Base-by-base conservation (phyloP, 2,888 invertebrate genomes). In the Melikaiella ostensackeni region DNA sequence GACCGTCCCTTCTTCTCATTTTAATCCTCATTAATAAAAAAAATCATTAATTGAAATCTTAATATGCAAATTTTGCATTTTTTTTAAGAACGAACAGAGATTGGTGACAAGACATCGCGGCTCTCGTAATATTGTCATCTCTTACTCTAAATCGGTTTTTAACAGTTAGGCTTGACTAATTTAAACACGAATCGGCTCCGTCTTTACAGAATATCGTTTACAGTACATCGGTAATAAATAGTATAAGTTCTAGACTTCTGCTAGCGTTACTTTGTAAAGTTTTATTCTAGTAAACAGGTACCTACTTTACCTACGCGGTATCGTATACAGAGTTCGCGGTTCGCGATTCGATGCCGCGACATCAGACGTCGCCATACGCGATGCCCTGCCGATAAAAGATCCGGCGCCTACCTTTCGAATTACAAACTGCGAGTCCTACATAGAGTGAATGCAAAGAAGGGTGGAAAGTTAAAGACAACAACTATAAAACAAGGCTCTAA, bases 241-340 rank as follows among this genome's bases (percentile, higher is more conserved):
- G 87, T 87, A 85, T 86, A 88, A 24, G 64, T 64, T 70, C 70
- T 86, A 86, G 86, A 85, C 83, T 86, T 86, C 86, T 86, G 87
- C 87, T 87, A 87, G 83, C 82, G 83, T 88, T 88, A 87, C 83
- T 86, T 86, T 87, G 84, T 85, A 85, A 83, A 86, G 76, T 85
- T 86, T 88, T 87, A 88, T 79, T 86, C 86, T 89, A 90, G 83
- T 84, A 87, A 88, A 90, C 90, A 91, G 91, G 90, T 91, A 90
- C 90, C 91, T 91, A 91, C 89, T 90, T 90, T 91, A 91, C 90
- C 90, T 90, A 91, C 90, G 86, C 90, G 90, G 90, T 91, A 91
- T 91, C 90, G 91, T 91, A 91, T 91, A 91, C 90, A 88, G 88
- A 86, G 86, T 89, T 88, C 88, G 89, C 87, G 84, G 80, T 81